phyloP scores from a whole-genome alignment of 2,888 invertebrate species.

The Malthinus flaveolus region DNA sequence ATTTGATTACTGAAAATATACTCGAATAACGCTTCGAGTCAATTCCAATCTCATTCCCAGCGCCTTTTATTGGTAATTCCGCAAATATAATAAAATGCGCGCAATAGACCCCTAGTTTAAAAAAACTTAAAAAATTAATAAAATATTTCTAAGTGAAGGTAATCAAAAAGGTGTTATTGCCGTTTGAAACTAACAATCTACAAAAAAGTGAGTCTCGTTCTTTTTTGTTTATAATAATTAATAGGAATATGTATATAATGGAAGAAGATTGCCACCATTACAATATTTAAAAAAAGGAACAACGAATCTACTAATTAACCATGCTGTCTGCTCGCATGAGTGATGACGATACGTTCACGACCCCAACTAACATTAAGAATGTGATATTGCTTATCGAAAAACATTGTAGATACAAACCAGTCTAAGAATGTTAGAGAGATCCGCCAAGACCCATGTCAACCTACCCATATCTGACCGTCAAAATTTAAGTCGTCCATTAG shows the following conservation, averaged over 20 bases:
- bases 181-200: too few relatives aligned
- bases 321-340: constrained; percentile 51
- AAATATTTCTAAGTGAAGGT: too few relatives aligned
- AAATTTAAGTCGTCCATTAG: constrained; percentile 43
- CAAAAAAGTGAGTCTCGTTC: too few relatives aligned
- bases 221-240: too few relatives aligned
- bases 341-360: constrained; percentile 44
- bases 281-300: constrained; percentile 31
- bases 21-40: too few relatives aligned
- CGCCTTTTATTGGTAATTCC: too few relatives aligned
- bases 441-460: constrained; percentile 55
- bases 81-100: too few relatives aligned
- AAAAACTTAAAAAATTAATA: too few relatives aligned
- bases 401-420: constrained; percentile 29
- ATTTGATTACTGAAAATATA: too few relatives aligned
- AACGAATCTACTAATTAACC: constrained; percentile 52
- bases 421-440: constrained; percentile 39
- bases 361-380: constrained; percentile 37
- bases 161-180: too few relatives aligned
- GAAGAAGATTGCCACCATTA: constrained; percentile 15
- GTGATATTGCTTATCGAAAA: constrained; percentile 30
- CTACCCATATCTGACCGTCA: constrained; percentile 48
- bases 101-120: too few relatives aligned
- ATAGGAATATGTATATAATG: neutral
- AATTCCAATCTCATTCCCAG: too few relatives aligned